Base-by-base conservation (phyloP, 2,113 vertebrate species). In the Osmerus eperlanus region DNA sequence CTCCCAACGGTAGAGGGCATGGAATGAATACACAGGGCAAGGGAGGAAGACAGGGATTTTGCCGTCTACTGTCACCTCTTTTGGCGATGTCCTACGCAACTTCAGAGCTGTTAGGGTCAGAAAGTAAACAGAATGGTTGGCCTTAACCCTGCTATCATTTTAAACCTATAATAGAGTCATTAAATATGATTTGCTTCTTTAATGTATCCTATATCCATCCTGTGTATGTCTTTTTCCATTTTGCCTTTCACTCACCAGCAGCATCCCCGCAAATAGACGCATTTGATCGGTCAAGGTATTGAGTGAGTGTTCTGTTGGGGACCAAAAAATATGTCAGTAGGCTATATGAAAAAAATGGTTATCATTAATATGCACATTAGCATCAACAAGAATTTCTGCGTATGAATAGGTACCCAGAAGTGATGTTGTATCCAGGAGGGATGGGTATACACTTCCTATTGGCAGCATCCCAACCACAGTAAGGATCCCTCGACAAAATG, bases 1-100 rank as follows among this genome's bases (percentile, higher is more conserved):
- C 75, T 92, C 91, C 93, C 93, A 94, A 62, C 87, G 91, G 65
- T 94, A 94, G 67, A 80, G 85, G 68, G 93, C 93, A 8, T 92
- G 93, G 77, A 92, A 93, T 68, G 93, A 94, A 63, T 66, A 88
- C 71, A 94, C 87, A 0, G 92, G 93, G 80, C 93, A 94, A 0
- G 93, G 93, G 2, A 94, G 84, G 13, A 92, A 90, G 64, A 94
- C 61, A 0, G 91, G 83, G 19, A 88, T 89, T 41, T 91, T 90
- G n/a, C 78, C 85, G n/a, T 85, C 86, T 18, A 94, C 84, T 3
- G 85, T 5, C 67, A 94, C 90, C 32, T 91, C 90, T 65, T 79
- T 90, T 9, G 92, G 91, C 1, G 87, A 81, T 18, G 83, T 92
- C 28, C 81, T 84, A 41, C 76, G 90, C 56, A 67, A 83, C 78